These are phyloP conservation scores for Pempheris klunzingeri DNA, from an alignment of 2,797 vertebrate species.

Conservation along the genomic window DNA sequence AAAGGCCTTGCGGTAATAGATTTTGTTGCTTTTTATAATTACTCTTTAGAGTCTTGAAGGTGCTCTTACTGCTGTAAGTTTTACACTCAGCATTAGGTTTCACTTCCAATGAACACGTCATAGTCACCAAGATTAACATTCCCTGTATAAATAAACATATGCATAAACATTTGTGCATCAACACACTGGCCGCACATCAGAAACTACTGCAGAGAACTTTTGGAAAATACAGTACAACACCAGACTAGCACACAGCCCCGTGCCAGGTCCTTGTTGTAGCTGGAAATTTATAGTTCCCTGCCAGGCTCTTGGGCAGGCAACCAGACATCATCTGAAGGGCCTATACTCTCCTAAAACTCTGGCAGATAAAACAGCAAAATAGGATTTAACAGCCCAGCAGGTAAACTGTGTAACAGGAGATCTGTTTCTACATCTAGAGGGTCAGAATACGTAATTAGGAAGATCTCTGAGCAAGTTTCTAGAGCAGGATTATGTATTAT, in stretches of 20 bases:
- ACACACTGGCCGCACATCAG: background rate
- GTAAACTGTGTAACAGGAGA: background rate
- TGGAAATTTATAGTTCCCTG: conserved; percentile 15
- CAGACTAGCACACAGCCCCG: background rate
- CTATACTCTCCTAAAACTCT: conserved; percentile 1
- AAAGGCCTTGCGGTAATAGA: background rate
- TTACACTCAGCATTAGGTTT: background rate
- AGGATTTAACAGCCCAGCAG: background rate
- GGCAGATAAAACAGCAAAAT: conserved; percentile 10
- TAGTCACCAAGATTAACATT: background rate
- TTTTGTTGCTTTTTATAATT: background rate
- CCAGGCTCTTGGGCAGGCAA: conserved; percentile 35
- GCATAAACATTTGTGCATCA: too few relatives aligned
- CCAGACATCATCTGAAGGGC: conserved; percentile 20
- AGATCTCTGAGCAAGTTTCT: too few relatives aligned
- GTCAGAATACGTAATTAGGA: too few relatives aligned
- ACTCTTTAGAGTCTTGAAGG: background rate
- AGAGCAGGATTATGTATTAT: too few relatives aligned
- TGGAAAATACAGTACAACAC: conserved; percentile 11
- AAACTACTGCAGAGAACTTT: conserved; percentile 2
- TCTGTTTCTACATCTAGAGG: too few relatives aligned
- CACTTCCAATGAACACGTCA: too few relatives aligned
- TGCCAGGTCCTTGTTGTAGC: conserved; percentile 30
- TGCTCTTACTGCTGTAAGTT: background rate
- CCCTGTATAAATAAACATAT: too few relatives aligned